These are phyloP conservation scores for Hydrochoerus hydrochaeris DNA, from an alignment of 2,113 vertebrate species.

Conservation along the genomic window DNA sequence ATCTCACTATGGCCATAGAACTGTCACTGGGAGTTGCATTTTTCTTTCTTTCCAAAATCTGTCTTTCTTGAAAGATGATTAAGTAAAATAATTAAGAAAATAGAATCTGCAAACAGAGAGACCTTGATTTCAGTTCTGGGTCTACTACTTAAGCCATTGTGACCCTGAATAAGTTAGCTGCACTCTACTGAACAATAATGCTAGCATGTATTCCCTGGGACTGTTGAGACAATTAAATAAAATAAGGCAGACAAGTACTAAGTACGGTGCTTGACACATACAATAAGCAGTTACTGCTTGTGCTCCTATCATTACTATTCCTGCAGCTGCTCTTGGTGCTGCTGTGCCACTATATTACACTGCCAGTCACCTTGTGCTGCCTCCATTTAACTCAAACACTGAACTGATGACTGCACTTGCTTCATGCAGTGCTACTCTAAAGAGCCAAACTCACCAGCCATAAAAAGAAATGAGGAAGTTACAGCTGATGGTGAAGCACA, in stretches of 20 bases:
- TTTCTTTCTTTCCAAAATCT: conserved; percentile 42
- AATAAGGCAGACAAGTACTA: conserved; percentile 5
- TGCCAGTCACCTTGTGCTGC: not conserved
- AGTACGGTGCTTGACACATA: not conserved
- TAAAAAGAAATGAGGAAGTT: conserved; percentile 72
- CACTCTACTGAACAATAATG: not conserved
- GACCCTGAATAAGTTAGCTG: not conserved
- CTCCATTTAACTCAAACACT: not conserved
- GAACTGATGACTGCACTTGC: not conserved
- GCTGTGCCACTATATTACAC: not conserved
- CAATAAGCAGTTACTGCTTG: not conserved
- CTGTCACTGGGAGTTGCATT: conserved; percentile 4
- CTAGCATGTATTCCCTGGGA: not conserved
- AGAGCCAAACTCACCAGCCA: conserved; percentile 27
- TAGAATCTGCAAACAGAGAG: not conserved
- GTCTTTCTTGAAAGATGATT: conserved; percentile 36
- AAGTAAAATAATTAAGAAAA: conserved; percentile 52
- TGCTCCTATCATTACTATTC: not conserved
- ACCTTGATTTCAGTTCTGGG: not conserved
- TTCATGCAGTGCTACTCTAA: conserved; percentile 8
- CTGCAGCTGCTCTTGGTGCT: not conserved
- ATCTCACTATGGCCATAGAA: not conserved
- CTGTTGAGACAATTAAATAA: conserved; percentile 48
- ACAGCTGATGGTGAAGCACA: not conserved
- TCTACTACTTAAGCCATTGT: not conserved